Evolutionary conservation across 2,113 vertebrate genomes (phyloP).

Genomic region (human): GRCh38 chr22:34928501-34929000

Average conservation of each 20-base stretch:
- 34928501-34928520: not conserved
- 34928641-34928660: not conserved
- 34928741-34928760: not conserved
- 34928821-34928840: not conserved
- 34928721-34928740: not conserved
- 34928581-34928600: not conserved
- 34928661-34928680: not conserved
- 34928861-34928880: not conserved
- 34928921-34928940: not conserved
- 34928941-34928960: not conserved
- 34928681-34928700: not conserved
- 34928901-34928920: not conserved
- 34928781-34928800: rapidly evolving
- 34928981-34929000: not conserved
- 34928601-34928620: not conserved
- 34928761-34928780: not conserved
- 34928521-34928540: not conserved
- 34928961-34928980: not conserved
- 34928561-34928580: too few relatives aligned
- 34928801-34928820: not conserved
- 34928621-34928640: not conserved
- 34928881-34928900: not conserved
- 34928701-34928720: not conserved
- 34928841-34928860: not conserved
- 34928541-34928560: not conserved